Percentiles rank a stretch among this genome's conserved stretches.
These are phyloP conservation scores for Myotis findleyi DNA, from an alignment of 2,797 vertebrate species.

Conservation along the genomic window DNA sequence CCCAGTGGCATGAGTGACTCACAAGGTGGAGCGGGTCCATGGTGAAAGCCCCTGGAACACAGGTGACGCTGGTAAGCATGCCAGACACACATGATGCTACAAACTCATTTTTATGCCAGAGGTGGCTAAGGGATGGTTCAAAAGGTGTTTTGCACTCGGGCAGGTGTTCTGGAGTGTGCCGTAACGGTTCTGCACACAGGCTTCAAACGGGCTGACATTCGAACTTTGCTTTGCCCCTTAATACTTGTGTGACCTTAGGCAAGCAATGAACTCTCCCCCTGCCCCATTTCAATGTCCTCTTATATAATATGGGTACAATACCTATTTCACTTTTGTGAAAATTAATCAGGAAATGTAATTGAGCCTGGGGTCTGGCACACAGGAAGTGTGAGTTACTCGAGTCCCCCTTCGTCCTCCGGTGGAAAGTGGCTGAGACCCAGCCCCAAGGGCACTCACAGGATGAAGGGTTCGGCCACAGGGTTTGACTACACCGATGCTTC, in stretches of 20 bases:
- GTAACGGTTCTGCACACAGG: neutral
- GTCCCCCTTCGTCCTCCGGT: neutral
- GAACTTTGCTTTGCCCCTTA: neutral
- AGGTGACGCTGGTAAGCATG: neutral
- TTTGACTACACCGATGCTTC: neutral
- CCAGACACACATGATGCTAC: neutral
- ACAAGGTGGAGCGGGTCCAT: neutral
- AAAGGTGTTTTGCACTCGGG: neutral
- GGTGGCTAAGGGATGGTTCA: neutral
- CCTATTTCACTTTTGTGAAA: neutral
- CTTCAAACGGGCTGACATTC: neutral
- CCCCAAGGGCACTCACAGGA: neutral
- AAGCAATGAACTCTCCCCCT: neutral
- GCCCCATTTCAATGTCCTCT: neutral
- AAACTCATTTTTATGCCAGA: neutral
- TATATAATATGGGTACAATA: neutral
- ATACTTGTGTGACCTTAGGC: neutral
- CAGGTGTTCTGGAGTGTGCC: neutral
- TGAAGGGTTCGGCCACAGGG: neutral
- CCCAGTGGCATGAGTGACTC: neutral
- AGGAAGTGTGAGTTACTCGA: neutral
- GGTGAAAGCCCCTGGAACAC: neutral
- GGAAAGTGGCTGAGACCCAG: neutral
- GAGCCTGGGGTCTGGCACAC: neutral
- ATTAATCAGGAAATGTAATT: neutral